phyloP scores from a whole-genome alignment of 2,888 invertebrate genomes.

The Cryptocephalus moraei region DNA sequence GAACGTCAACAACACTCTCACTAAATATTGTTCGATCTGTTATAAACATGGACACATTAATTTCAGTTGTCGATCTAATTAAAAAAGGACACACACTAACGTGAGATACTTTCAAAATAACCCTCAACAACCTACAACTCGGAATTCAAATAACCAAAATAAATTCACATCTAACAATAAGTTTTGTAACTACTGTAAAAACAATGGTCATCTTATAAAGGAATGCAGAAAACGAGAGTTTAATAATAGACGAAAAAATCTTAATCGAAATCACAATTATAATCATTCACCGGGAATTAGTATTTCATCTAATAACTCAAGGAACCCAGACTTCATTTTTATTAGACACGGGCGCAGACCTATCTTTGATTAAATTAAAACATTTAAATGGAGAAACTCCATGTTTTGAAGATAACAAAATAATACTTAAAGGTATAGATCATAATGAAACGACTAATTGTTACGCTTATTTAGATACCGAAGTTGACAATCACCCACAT shows the following conservation, averaged over 20 bases:
- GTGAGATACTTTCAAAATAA: background rate
- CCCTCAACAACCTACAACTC: background rate
- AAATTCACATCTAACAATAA: conserved; percentile 1
- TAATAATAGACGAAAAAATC: background rate
- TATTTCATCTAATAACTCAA: too few relatives aligned
- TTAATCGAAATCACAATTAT: too few relatives aligned
- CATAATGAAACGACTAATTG: background rate
- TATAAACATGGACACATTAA: background rate
- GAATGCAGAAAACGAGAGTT: conserved; percentile 3
- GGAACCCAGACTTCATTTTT: background rate
- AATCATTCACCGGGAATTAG: too few relatives aligned
- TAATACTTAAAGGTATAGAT: background rate
- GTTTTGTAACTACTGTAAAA: conserved; percentile 4
- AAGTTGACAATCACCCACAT: background rate
- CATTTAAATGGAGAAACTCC: background rate
- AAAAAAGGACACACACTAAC: background rate
- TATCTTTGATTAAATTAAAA: background rate
- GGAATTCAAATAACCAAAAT: background rate
- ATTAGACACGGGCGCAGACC: conserved; percentile 1
- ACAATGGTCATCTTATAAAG: conserved; percentile 1
- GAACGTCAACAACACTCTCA: background rate
- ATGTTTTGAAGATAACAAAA: background rate
- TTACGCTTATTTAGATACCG: background rate
- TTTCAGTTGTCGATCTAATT: background rate
- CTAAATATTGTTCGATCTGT: background rate